phyloP scores from a whole-genome alignment of 1,140 invertebrate genomes.

The Drosophila nikananu region DNA sequence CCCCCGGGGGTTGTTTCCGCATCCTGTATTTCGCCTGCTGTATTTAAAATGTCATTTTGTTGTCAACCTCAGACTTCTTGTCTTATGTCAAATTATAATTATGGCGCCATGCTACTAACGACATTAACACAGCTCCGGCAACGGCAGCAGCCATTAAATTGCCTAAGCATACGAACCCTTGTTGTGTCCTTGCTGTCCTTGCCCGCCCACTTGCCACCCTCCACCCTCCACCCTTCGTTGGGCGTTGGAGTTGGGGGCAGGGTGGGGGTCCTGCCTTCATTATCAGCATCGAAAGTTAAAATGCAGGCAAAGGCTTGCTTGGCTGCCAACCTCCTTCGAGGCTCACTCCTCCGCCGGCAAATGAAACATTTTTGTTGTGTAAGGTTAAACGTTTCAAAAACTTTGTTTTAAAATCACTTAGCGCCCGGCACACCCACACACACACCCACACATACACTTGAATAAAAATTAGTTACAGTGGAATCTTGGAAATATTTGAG shows the following conservation, averaged over 20 bases:
- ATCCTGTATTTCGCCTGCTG: conserved; percentile 23
- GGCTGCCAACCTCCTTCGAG: not conserved
- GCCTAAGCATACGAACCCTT: conserved; percentile 72
- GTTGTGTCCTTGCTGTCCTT: conserved; percentile 34
- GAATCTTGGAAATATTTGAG: not conserved
- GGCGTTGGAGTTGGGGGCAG: not conserved
- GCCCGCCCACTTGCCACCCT: conserved; percentile 3
- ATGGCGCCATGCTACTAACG: conserved; percentile 84
- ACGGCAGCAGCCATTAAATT: conserved; percentile 66
- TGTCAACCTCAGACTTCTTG: conserved; percentile 85
- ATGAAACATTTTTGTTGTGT: conserved; percentile 68
- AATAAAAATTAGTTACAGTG: conserved; percentile 20
- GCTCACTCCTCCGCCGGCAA: conserved; percentile 9
- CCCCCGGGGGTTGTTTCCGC: conserved; percentile 42
- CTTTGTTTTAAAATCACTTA: conserved; percentile 83
- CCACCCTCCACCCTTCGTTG: not conserved
- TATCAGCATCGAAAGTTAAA: conserved; percentile 81
- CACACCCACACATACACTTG: conserved; percentile 10
- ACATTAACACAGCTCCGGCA: conserved; percentile 65
- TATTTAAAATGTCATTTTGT: conserved; percentile 85
- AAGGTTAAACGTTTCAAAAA: conserved; percentile 81
- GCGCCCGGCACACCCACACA: conserved; percentile 43
- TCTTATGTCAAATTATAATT: conserved; percentile 85
- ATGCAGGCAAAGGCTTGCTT: conserved; percentile 56
- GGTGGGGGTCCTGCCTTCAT: conserved; percentile 56